phyloP scores from a whole-genome alignment of 2,888 invertebrate genomes.

The Melikaiella ostensackeni region DNA sequence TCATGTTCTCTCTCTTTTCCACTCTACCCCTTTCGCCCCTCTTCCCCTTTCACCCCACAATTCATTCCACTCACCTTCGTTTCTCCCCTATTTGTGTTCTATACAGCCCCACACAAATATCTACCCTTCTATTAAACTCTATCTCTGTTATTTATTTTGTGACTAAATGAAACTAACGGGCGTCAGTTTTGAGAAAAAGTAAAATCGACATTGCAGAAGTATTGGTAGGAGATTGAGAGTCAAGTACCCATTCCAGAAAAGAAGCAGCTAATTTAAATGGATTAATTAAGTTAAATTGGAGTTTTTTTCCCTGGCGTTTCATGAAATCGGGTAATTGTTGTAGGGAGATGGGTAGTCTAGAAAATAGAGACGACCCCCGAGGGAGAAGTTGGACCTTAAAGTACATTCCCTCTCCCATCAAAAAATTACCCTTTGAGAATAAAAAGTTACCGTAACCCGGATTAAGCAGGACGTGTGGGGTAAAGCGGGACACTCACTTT shows the following conservation, averaged over 20 bases:
- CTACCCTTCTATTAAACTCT: background rate
- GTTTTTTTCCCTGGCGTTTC: slow-evolving; percentile 40
- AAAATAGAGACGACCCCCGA: slow-evolving; percentile 32
- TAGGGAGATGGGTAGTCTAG: slow-evolving; percentile 32
- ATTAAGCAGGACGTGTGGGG: no score
- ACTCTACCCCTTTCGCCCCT: no score
- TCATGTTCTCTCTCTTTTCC: slow-evolving; percentile 28
- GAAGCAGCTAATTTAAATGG: slow-evolving; percentile 60
- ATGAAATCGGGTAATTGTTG: slow-evolving; percentile 36
- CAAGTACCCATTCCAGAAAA: slow-evolving; percentile 42
- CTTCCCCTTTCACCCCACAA: background rate
- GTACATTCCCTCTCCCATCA: background rate
- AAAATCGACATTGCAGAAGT: no score
- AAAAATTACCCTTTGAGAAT: no score
- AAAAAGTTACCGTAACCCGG: no score
- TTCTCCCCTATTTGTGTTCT: slow-evolving; percentile 15
- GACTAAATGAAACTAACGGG: background rate
- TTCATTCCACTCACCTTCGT: background rate
- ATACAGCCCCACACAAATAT: background rate
- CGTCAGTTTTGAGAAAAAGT: no score
- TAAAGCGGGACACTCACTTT: no score
- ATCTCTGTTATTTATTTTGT: background rate
- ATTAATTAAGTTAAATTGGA: slow-evolving; percentile 62
- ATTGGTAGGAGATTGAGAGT: background rate
- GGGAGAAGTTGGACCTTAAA: slow-evolving; percentile 5